Evolutionary conservation across 2,113 vertebrate species (phyloP).

Genomic region (Melanerpes formicivorus): DNA sequence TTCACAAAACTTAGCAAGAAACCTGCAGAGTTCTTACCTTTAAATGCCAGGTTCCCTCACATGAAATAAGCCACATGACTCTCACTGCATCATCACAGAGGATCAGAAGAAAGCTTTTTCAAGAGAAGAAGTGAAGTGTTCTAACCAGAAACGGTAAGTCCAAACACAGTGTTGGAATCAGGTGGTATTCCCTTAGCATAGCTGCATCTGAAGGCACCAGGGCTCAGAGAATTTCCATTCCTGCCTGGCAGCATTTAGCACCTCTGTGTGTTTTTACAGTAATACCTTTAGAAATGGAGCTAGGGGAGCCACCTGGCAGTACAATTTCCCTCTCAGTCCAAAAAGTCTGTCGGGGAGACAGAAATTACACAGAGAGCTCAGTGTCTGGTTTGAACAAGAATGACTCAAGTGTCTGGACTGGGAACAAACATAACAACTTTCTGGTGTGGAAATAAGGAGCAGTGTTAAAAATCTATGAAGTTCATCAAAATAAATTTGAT

Average conservation of each 20-base stretch:
- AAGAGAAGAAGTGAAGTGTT: neutral
- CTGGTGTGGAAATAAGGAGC: conserved; percentile 5
- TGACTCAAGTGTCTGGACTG: conserved; percentile 61
- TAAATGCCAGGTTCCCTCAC: neutral
- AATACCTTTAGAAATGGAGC: conserved; percentile 29
- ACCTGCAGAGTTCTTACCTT: neutral
- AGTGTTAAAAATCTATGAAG: neutral
- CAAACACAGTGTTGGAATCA: neutral
- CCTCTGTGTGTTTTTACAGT: conserved; percentile 37
- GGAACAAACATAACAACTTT: conserved; percentile 58
- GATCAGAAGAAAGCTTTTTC: neutral
- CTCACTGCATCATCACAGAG: neutral
- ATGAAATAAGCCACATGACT: neutral
- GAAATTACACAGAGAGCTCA: conserved; percentile 55
- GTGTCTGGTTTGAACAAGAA: conserved; percentile 41
- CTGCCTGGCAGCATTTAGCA: conserved; percentile 14
- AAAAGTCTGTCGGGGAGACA: conserved; percentile 17
- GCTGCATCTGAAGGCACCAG: neutral
- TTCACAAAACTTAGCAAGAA: neutral
- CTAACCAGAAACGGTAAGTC: neutral
- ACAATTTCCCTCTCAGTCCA: conserved; percentile 26
- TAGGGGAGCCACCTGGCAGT: conserved; percentile 28
- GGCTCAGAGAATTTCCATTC: conserved; percentile 15
- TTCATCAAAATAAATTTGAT: neutral
- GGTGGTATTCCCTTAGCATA: neutral